Percentiles rank a stretch among this genome's conserved stretches.
Evolutionary conservation across 2,797 vertebrate species (phyloP).

Genomic region (Pseudochaenichthys georgianus): DNA sequence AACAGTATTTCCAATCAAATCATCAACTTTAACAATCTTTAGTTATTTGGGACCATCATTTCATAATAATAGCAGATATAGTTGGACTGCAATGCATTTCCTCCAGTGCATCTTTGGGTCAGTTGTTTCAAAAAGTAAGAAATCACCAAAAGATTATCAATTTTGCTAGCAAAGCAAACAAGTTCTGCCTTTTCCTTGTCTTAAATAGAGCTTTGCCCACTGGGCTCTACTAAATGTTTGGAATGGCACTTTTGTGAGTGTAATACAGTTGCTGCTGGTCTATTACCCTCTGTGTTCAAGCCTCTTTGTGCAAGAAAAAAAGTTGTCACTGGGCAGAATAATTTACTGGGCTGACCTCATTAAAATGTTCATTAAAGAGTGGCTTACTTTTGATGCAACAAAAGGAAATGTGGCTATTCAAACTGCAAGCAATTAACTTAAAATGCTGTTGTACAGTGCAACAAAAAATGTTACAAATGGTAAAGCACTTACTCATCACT

Average conservation of each 20-base stretch:
- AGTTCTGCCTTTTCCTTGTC: background rate
- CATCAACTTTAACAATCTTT: background rate
- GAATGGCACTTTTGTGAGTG: background rate
- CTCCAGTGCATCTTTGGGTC: background rate
- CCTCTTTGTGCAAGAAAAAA: conserved; percentile 9
- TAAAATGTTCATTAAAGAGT: background rate
- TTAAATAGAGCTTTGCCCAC: background rate
- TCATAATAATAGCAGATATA: background rate
- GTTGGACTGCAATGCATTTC: background rate
- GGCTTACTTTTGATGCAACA: background rate
- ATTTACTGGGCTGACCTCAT: background rate
- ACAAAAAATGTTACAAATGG: background rate
- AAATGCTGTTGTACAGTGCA: background rate
- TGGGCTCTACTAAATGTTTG: background rate
- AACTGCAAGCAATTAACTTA: background rate
- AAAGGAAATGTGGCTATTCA: background rate
- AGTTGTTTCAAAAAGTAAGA: background rate
- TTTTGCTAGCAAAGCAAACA: background rate
- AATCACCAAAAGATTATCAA: background rate
- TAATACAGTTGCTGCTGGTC: background rate
- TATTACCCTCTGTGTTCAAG: background rate
- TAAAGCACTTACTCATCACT: too few species aligned
- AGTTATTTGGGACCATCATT: background rate
- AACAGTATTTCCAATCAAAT: background rate
- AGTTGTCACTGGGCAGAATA: background rate